A percentile compares a stretch with the other conserved stretches of the same genome.
phyloP scores from a whole-genome alignment of 2,888 invertebrate species.

The Calameuta pallipes region DNA sequence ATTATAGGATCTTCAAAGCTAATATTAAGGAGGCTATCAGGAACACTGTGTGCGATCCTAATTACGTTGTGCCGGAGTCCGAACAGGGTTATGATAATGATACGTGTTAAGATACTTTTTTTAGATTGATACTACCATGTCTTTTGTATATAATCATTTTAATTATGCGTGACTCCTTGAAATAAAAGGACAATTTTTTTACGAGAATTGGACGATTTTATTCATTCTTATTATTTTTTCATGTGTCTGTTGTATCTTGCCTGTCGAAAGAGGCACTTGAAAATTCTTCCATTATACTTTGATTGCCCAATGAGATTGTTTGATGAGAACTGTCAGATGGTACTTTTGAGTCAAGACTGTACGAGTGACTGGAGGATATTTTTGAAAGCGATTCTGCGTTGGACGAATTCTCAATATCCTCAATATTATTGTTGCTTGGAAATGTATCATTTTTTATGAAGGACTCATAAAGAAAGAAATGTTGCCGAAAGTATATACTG shows the following conservation, averaged over 20 bases:
- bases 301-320: constrained; percentile 19
- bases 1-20: constrained; percentile 80
- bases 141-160: background rate
- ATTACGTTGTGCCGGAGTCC: constrained; percentile 52
- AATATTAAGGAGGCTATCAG: constrained; percentile 73
- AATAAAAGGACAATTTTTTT: constrained; percentile 2
- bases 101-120: constrained; percentile 41
- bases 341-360: background rate
- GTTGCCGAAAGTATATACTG: background rate
- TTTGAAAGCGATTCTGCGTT: background rate
- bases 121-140: background rate
- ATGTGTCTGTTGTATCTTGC: background rate
- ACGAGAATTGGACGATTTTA: background rate
- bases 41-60: constrained; percentile 79
- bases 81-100: constrained; percentile 49
- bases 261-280: constrained; percentile 8
- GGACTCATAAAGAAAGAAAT: background rate
- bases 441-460: background rate
- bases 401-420: background rate
- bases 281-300: constrained; percentile 38
- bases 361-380: background rate
- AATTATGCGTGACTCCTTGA: background rate
- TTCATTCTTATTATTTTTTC: background rate
- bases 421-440: background rate
- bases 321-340: constrained; percentile 17